Base-by-base conservation (phyloP, 2,797 vertebrate species). In the Malurus splendens region DNA sequence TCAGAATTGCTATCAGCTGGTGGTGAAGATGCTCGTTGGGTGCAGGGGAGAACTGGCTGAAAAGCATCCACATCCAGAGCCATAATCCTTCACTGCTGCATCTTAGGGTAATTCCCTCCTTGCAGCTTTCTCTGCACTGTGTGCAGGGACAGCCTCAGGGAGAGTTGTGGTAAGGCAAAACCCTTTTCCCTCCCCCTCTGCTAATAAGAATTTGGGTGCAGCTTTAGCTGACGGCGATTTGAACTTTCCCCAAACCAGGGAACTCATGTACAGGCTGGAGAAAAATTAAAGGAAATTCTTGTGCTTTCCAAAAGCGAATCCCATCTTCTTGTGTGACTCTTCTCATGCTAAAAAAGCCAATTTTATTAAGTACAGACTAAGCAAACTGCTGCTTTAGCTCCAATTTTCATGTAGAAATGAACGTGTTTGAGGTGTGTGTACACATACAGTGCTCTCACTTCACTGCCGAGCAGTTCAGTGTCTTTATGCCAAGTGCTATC, bases 171-270 rank as follows among this genome's bases (percentile, higher is more conserved):
- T 66, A 72, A 59, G 30, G 70, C 41, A 78, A 82, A 93, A 24
- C 23, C 7, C 1, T 78, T 61, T 51, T 17, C 47, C 44, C 32
- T 61, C 42, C 72, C 24, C 18, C 33, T 55, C 41, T 68, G 44
- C 54, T 90, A 68, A 30, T 77, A 80, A 82, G 47, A 82, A 60
- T 57, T 33, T 82, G 75, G 81, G 75, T 74, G 78, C 81, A 91
- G 79, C 72, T 74, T 80, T 85, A 80, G 68, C 84, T 90, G 70
- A 8, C 0, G 0, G 44, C 36, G 18, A 39, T 52, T 82, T 82
- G 81, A 84, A 33, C 71, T 52, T 86, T 48, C 79, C 65, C 33
- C 70, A 78, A 61, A 57, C 33, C 28, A 3, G 55, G 33, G 66
- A 70, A 32, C 45, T 62, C 27, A 0, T 4, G 55, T 55, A 54